phyloP scores from a whole-genome alignment of 1,140 invertebrate genomes.

The Procambarus virginalis region DNA sequence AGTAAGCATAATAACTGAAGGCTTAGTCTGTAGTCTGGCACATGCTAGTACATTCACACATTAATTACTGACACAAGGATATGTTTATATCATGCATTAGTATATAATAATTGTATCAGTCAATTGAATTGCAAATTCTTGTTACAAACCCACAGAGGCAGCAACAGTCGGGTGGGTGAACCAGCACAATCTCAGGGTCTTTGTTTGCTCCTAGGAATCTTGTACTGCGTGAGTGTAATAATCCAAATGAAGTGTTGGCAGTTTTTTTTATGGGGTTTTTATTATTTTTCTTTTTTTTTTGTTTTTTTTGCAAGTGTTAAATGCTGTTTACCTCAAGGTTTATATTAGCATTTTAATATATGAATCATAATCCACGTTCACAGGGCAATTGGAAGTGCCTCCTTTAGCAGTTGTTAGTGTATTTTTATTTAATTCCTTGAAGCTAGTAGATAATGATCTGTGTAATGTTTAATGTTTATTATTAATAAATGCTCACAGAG shows the following conservation, averaged over 20 bases:
- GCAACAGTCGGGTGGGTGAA: slow-evolving; percentile 54
- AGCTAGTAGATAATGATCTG: not conserved
- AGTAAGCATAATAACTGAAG: not conserved
- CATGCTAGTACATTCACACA: not conserved
- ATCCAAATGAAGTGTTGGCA: slow-evolving; percentile 38
- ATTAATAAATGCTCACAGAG: slow-evolving; percentile 21
- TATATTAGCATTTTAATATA: slow-evolving; percentile 64
- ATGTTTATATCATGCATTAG: not conserved
- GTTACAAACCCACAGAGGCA: slow-evolving; percentile 15
- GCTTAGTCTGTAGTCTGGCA: not conserved
- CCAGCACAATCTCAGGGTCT: slow-evolving; percentile 67
- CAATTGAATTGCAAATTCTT: not conserved
- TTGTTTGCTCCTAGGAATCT: slow-evolving; percentile 65
- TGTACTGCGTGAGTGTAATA: slow-evolving; percentile 60
- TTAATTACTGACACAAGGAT: not conserved
- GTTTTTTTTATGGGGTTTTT: not conserved
- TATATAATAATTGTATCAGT: not conserved
- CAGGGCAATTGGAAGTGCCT: slow-evolving; percentile 58
- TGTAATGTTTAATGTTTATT: slow-evolving; percentile 8
- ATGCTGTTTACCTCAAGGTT: slow-evolving; percentile 66
- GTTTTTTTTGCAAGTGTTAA: slow-evolving; percentile 62
- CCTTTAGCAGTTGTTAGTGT: slow-evolving; percentile 1
- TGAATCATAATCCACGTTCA: slow-evolving; percentile 52
- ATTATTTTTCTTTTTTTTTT: slow-evolving; percentile 27
- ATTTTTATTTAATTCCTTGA: not conserved